Percentiles rank a stretch among this genome's conserved stretches.
phyloP scores from a whole-genome alignment of 2,113 vertebrate genomes.

The Eolophus roseicapilla region DNA sequence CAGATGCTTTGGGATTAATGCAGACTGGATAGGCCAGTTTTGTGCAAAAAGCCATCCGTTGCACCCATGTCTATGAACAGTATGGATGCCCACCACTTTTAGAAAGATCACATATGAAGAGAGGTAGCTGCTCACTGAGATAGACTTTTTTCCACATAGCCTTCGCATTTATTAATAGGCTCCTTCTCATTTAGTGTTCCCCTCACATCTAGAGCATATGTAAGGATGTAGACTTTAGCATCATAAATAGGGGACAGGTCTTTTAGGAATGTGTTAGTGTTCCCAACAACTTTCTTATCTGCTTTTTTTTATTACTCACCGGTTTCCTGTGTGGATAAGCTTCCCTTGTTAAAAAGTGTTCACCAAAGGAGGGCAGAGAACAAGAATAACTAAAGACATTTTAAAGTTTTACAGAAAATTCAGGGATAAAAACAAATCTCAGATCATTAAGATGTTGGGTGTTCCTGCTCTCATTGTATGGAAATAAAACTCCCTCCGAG shows the following conservation, averaged over 20 bases:
- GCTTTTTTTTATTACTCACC: not conserved
- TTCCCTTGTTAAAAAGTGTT: not conserved
- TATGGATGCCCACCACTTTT: not conserved
- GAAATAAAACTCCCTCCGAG: not conserved
- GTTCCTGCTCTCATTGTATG: not conserved
- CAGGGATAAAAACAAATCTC: not conserved
- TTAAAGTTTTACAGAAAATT: not conserved
- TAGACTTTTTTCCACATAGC: fast-evolving
- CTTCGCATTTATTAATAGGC: not conserved
- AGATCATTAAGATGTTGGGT: not conserved
- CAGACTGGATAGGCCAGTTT: not conserved
- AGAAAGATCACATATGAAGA: not conserved
- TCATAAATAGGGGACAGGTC: not conserved
- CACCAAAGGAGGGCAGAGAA: not conserved
- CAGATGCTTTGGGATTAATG: not conserved
- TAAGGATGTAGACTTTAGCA: not conserved
- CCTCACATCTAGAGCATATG: not conserved
- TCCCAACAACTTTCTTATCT: not conserved
- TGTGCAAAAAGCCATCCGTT: not conserved
- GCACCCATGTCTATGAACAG: not conserved
- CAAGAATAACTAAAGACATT: not conserved
- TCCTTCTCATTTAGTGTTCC: not conserved
- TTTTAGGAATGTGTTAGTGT: not conserved
- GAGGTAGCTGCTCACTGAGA: not conserved
- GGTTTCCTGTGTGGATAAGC: not conserved